phyloP scores from a whole-genome alignment of 2,797 vertebrate genomes.

The Danio jaintianensis region DNA sequence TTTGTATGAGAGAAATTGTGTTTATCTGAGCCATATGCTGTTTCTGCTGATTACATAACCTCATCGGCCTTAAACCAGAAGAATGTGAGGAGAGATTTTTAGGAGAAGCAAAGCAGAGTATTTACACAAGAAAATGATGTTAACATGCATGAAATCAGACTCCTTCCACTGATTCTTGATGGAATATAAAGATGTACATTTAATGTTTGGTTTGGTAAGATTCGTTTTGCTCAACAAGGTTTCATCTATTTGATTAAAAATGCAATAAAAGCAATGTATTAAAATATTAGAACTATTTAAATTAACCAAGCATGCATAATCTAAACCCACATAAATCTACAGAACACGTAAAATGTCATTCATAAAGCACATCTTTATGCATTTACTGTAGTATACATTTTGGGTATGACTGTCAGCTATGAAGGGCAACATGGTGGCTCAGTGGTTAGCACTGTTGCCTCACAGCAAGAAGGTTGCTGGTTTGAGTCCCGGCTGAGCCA shows the following conservation, averaged over 20 bases:
- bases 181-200: not conserved
- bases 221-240: not conserved
- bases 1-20: conserved; percentile 21
- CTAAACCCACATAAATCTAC: no score
- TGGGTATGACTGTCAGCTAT: no score
- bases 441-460: no score
- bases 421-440: no score
- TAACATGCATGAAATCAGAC: not conserved
- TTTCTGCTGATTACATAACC: conserved; percentile 22
- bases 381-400: no score
- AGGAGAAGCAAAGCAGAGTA: conserved; percentile 12
- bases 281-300: no score
- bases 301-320: no score
- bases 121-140: not conserved
- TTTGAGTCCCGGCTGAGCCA: no score
- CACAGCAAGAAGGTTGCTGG: no score
- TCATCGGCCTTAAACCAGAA: not conserved
- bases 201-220: not conserved
- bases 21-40: conserved; percentile 63
- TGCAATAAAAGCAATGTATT: not conserved
- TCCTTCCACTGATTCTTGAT: not conserved
- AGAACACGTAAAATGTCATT: not conserved
- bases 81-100: conserved; percentile 11
- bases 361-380: no score
- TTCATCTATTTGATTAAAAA: not conserved